Evolutionary conservation across 2,113 vertebrate species (phyloP).

Genomic region (Amphiprion ocellaris): DNA sequence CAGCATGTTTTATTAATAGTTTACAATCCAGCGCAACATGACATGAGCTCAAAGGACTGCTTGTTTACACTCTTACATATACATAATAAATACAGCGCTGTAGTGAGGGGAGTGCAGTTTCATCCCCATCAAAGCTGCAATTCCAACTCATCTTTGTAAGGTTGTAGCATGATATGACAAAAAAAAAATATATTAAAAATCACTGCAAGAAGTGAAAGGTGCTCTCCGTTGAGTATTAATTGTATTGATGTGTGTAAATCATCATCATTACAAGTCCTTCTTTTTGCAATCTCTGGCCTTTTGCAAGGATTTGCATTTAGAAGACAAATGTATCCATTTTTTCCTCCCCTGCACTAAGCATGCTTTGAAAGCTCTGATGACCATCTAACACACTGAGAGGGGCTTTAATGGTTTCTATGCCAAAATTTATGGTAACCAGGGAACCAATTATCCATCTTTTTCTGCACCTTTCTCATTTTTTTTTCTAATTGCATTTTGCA

Average conservation of each 20-base stretch:
- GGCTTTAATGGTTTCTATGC: slow-evolving; percentile 19
- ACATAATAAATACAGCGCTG: slow-evolving; percentile 4
- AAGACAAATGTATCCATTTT: slow-evolving; percentile 14
- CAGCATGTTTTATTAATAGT: slow-evolving; percentile 35
- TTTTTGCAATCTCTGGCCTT: background rate
- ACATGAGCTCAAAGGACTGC: slow-evolving; percentile 1
- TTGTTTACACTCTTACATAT: slow-evolving; percentile 11
- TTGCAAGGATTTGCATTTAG: slow-evolving; percentile 24
- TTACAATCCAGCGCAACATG: background rate
- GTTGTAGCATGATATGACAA: background rate
- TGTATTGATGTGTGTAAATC: background rate
- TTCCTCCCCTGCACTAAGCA: background rate
- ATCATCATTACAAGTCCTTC: background rate
- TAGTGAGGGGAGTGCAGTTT: background rate
- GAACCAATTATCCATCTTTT: slow-evolving; percentile 50
- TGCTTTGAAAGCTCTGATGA: slow-evolving; percentile 6
- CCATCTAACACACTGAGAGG: slow-evolving; percentile 4
- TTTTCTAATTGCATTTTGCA: background rate
- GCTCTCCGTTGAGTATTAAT: slow-evolving; percentile 19
- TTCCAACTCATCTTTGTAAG: background rate
- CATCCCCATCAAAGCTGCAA: background rate
- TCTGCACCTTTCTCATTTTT: background rate
- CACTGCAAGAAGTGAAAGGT: background rate
- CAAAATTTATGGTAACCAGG: slow-evolving; percentile 36
- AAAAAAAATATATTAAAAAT: background rate